phyloP scores from a whole-genome alignment of 2,888 invertebrate genomes.

The Pseudeuparius sepicola region DNA sequence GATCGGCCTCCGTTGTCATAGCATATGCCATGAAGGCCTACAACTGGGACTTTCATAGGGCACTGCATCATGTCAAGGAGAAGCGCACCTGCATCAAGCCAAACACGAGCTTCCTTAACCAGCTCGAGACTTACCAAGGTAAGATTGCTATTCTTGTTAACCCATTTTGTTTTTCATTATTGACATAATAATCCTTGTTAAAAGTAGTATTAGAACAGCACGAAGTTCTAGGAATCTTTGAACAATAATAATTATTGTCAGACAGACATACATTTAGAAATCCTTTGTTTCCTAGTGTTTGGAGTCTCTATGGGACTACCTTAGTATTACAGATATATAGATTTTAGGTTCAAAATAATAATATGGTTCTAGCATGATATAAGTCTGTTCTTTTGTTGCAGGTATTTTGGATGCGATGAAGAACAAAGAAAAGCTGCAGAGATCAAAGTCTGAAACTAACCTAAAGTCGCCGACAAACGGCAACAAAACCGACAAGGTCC shows the following conservation, averaged over 20 bases:
- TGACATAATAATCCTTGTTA: no score
- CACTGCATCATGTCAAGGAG: slow-evolving; percentile 81
- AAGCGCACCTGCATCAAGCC: slow-evolving; percentile 92
- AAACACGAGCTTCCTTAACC: slow-evolving; percentile 87
- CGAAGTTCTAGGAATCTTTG: no score
- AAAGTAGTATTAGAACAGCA: no score
- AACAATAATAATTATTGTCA: no score
- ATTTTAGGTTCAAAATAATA: no score
- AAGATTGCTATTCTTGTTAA: no score
- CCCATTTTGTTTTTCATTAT: no score
- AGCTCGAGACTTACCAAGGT: slow-evolving; percentile 89
- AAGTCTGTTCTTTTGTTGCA: slow-evolving; percentile 4
- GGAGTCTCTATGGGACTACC: no score
- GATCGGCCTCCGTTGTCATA: slow-evolving; percentile 96
- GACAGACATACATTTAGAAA: no score
- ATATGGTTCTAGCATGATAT: no score
- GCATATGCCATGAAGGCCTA: slow-evolving; percentile 98
- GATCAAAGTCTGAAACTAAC: slow-evolving; percentile 89
- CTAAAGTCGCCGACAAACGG: slow-evolving; percentile 52
- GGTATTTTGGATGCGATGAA: slow-evolving; percentile 84
- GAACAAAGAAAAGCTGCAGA: slow-evolving; percentile 83
- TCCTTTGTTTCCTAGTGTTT: no score
- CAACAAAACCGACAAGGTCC: slow-evolving; percentile 43
- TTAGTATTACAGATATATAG: no score
- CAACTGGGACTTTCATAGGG: slow-evolving; percentile 85